Conservation (phyloP, 2,113 vertebrate species). For the Todiramphus saurophagus region DNA sequence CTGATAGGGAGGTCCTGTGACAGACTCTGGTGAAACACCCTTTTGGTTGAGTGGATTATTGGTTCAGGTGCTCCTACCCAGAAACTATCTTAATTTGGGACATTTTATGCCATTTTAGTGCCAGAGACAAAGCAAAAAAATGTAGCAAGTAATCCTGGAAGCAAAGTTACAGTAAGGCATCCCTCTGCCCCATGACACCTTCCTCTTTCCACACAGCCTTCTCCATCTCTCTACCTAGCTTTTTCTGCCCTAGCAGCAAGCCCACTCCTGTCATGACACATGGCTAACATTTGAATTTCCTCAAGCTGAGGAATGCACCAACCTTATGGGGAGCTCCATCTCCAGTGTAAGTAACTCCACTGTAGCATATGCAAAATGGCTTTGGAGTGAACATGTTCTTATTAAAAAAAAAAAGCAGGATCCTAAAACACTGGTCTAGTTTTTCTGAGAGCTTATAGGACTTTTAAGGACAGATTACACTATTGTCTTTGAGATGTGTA, state of each 20-base stretch:
- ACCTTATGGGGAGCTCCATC: not conserved
- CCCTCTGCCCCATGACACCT: not conserved
- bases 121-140: not conserved
- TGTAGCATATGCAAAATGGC: not conserved
- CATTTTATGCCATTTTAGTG: not conserved
- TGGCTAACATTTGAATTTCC: not conserved
- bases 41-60: not conserved
- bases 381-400: not conserved
- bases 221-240: not conserved
- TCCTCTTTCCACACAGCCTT: not conserved
- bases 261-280: not conserved
- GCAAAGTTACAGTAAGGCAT: not conserved
- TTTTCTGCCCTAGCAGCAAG: not conserved
- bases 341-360: not conserved
- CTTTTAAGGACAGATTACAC: not conserved
- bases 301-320: not conserved
- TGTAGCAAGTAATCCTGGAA: not conserved
- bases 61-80: not conserved
- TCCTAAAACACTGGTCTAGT: not conserved
- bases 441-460: not conserved
- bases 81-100: not conserved
- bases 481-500: not conserved
- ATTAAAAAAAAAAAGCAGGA: not conserved
- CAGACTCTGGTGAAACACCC: not conserved
- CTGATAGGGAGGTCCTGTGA: not conserved